A percentile compares a stretch with the other conserved stretches of the same genome.
Conservation (phyloP, 2,113 vertebrate species). For the Dolichallabes microphthalmus region DNA sequence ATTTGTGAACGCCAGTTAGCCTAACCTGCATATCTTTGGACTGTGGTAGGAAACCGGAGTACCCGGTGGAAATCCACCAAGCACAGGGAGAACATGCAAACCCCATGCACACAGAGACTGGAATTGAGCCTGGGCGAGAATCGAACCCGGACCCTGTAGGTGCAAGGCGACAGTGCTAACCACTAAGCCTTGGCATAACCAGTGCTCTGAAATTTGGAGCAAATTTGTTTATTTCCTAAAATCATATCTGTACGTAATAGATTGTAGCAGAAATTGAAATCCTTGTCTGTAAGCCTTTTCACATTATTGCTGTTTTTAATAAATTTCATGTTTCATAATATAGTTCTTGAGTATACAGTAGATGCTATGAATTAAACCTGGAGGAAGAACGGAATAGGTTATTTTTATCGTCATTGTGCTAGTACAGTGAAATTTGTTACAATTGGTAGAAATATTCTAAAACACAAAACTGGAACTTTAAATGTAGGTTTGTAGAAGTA, state of each 20-base stretch:
- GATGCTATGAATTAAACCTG: background rate
- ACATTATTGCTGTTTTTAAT: background rate
- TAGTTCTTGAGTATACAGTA: background rate
- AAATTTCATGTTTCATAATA: background rate
- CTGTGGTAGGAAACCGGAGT: no score
- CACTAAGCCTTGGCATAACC: no score
- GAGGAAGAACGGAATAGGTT: background rate
- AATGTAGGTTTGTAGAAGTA: background rate
- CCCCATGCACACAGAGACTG: no score
- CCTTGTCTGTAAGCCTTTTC: background rate
- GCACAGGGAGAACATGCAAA: no score
- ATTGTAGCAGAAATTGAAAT: background rate
- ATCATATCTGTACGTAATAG: background rate
- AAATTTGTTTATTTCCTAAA: background rate
- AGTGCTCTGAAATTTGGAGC: background rate
- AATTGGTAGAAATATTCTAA: background rate
- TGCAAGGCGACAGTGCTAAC: no score
- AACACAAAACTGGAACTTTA: background rate
- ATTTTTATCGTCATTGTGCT: background rate
- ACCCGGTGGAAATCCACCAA: no score
- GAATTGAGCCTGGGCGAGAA: no score
- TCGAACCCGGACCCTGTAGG: no score
- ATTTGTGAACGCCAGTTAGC: no score
- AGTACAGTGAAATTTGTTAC: background rate
- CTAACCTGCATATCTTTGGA: no score